Evolutionary conservation across 2,797 vertebrate species (phyloP).

Genomic region (Diplodus sargus): DNA sequence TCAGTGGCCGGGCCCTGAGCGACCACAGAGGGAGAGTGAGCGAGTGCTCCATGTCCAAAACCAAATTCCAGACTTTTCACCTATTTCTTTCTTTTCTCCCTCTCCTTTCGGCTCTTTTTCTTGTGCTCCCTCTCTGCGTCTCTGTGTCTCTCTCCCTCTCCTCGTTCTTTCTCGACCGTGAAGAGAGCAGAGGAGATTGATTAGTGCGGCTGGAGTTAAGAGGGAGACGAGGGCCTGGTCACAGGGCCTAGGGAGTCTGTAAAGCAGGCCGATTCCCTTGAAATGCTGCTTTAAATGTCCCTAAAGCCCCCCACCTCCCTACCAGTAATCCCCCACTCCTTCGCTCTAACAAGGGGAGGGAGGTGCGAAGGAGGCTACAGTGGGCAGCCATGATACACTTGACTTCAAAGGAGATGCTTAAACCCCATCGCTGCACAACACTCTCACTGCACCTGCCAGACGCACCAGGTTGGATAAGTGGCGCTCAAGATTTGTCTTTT

Average conservation of each 20-base stretch:
- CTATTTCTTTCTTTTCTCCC: conserved; percentile 62
- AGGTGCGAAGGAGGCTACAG: conserved; percentile 57
- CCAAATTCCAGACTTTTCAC: conserved; percentile 71
- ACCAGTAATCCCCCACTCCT: conserved; percentile 68
- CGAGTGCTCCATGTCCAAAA: conserved; percentile 57
- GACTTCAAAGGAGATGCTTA: conserved; percentile 77
- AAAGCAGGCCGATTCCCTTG: conserved; percentile 79
- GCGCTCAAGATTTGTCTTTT: conserved; percentile 53
- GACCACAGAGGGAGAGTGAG: conserved; percentile 42
- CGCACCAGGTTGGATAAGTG: conserved; percentile 58
- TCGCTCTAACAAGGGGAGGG: conserved; percentile 56
- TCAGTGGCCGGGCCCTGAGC: conserved; percentile 66
- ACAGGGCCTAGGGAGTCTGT: conserved; percentile 67
- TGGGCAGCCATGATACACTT: conserved; percentile 68
- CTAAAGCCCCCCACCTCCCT: conserved; percentile 59
- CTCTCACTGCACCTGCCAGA: conserved; percentile 67
- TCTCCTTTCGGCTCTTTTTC: conserved; percentile 36
- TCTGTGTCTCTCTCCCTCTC: conserved; percentile 41
- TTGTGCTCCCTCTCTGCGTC: conserved; percentile 26
- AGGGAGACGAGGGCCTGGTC: conserved; percentile 74
- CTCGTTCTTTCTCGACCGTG: conserved; percentile 64
- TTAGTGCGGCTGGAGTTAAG: conserved; percentile 78
- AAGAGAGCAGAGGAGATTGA: conserved; percentile 82
- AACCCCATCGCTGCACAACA: conserved; percentile 63
- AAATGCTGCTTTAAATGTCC: conserved; percentile 81